Conservation (phyloP, 2,113 vertebrate species). For the Heloderma charlesbogerti region DNA sequence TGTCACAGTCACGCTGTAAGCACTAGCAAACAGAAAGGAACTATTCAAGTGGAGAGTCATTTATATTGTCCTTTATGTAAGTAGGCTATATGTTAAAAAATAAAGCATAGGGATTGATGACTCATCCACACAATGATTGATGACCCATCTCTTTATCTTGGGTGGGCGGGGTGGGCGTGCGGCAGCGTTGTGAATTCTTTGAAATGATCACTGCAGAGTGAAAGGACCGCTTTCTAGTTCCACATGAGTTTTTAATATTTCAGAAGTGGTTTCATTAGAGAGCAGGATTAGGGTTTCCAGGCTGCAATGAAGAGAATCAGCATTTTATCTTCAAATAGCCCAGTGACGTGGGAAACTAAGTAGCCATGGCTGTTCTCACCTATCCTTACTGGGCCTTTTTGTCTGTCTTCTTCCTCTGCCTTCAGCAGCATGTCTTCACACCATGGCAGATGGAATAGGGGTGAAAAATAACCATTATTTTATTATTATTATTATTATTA, state of each 20-base stretch:
- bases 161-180: neutral
- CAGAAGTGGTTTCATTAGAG: neutral
- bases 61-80: constrained; percentile 4
- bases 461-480: neutral
- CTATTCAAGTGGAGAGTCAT: constrained; percentile 1
- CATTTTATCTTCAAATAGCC: neutral
- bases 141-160: neutral
- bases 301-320: neutral
- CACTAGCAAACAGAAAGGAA: constrained; percentile 9
- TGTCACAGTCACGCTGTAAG: neutral
- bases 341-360: neutral
- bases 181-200: neutral
- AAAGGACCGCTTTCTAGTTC: neutral
- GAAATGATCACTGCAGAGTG: neutral
- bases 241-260: neutral
- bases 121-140: neutral
- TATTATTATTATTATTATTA: no score
- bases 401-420: neutral
- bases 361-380: neutral
- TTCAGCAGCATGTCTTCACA: neutral
- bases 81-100: constrained; percentile 7
- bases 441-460: neutral
- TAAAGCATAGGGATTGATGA: neutral
- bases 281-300: neutral
- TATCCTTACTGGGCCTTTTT: neutral